A percentile compares a stretch with the other conserved stretches of the same genome.
Conservation (phyloP, 2,888 invertebrate genomes). For the Leucophenga maculata region DNA sequence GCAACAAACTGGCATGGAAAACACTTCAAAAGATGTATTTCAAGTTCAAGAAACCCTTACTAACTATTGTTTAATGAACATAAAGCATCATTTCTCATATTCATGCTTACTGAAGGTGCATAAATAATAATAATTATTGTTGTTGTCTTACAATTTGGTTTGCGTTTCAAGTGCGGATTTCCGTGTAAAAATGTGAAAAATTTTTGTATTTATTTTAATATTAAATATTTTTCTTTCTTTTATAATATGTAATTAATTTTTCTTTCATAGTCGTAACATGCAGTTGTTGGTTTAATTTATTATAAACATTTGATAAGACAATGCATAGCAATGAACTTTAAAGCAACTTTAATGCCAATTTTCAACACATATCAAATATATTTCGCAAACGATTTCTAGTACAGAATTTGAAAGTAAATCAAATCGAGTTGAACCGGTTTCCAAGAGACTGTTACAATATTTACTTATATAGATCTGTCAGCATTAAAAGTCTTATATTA, state of each 20-base stretch:
- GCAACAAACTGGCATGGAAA: not conserved
- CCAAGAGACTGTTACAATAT: slow-evolving; percentile 7
- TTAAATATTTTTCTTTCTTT: not conserved
- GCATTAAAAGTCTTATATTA: not conserved
- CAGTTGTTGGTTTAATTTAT: not conserved
- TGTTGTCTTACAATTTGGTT: not conserved
- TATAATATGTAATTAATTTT: not conserved
- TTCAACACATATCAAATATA: not conserved
- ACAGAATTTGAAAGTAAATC: not conserved
- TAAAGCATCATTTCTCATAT: not conserved
- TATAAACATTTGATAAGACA: not conserved
- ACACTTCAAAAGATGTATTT: not conserved
- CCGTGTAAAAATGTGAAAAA: slow-evolving; percentile 10
- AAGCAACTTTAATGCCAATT: not conserved
- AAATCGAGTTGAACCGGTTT: not conserved
- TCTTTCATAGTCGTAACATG: not conserved
- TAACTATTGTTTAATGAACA: not conserved
- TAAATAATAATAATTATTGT: not conserved
- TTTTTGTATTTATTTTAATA: not conserved
- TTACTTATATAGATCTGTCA: not conserved
- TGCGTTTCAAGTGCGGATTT: not conserved
- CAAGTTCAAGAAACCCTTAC: slow-evolving; percentile 20
- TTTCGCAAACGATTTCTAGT: not conserved
- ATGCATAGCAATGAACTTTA: not conserved
- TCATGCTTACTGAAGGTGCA: not conserved